Evolutionary conservation across 2,113 vertebrate genomes (phyloP), one percentile per base, ranked within the genome.

Genomic region (Bubalus kerabau): DNA sequence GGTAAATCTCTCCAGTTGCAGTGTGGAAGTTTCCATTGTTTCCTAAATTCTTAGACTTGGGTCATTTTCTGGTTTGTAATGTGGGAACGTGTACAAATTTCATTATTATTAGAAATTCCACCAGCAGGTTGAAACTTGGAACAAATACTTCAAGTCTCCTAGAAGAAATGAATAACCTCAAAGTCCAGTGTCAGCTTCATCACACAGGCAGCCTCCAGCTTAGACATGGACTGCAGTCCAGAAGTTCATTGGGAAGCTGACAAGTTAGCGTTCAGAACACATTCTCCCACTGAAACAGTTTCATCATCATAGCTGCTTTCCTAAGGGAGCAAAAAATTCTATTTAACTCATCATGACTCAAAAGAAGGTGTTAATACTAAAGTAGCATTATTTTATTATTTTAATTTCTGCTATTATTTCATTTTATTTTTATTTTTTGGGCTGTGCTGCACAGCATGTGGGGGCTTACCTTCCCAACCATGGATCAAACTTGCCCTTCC

Each of bases 101-200:
- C 80, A 88, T 95, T 90, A 97, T 94, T 95, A 92, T 88, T 94
- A 97, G 83, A 97, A 95, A 96, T 95, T 90, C 97, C 84, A 95
- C 81, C 62, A 93, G 91, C 32, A 91, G 50, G 71, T 57, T 92
- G 93, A 97, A 96, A 98, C 48, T 97, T 90, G 92, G 83, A 97
- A 96, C 74, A 96, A 94, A 97, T 95, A 91, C 12, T 83, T 94
- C 85, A 50, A 54, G 87, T 85, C 54, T 93, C 60, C 80, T 60
- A n/a, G 48, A 98, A 97, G 48, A 96, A 95, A 96, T 95, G 92
- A 97, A 89, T 87, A 59, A 91, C 76, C 67, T 83, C 8, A 84
- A 87, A 94, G 40, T 8, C 59, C 4, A 82, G 54, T 17, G 36
- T 91, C 2, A 2, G 19, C 88, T 95, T 93, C 91, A 16, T 50